Conservation (phyloP, 2,797 vertebrate species). For the Malurus leucopterus region DNA sequence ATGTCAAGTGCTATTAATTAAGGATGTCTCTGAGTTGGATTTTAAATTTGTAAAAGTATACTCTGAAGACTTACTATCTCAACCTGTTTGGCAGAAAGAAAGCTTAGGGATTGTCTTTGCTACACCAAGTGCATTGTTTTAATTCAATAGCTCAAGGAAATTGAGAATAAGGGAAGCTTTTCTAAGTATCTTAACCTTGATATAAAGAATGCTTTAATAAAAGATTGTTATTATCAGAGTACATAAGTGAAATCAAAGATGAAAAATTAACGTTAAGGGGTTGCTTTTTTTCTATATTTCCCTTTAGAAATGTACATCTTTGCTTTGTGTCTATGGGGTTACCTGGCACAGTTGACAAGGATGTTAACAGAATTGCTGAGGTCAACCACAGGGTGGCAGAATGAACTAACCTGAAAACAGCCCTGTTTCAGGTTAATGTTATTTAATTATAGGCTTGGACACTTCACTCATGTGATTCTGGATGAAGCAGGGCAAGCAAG, state of each 20-base stretch:
- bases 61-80: neutral
- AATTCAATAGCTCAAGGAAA: neutral
- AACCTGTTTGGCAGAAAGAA: neutral
- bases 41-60: neutral
- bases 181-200: neutral
- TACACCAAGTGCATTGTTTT: neutral
- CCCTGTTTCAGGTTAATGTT: neutral
- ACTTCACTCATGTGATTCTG: conserved; percentile 93
- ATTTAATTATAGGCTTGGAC: conserved; percentile 79
- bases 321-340: neutral
- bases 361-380: neutral
- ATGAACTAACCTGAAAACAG: neutral
- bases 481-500: conserved; percentile 95
- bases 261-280: neutral
- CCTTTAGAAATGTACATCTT: neutral
- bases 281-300: neutral
- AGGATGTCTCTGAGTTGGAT: neutral
- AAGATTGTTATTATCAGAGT: neutral
- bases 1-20: neutral
- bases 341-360: neutral
- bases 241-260: neutral
- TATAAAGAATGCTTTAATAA: neutral
- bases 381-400: conserved; percentile 43
- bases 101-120: neutral
- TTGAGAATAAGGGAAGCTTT: neutral